A percentile compares a stretch with the other conserved stretches of the same genome.
Evolutionary conservation across 2,797 vertebrate genomes (phyloP).

Genomic region (Peromyscus eremicus): DNA sequence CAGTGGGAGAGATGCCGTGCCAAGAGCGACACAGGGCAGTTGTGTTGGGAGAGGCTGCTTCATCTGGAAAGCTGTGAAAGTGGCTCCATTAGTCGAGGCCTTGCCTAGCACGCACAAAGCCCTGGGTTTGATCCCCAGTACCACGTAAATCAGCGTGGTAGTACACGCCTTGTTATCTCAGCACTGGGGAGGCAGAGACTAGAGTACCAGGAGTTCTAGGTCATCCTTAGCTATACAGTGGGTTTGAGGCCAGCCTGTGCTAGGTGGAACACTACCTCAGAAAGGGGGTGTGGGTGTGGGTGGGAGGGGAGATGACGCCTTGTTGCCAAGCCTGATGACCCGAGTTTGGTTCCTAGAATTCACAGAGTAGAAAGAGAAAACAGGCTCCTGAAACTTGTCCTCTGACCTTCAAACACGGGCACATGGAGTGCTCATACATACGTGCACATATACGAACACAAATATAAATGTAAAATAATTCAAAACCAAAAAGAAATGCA

Average conservation of each 20-base stretch:
- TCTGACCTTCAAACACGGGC: not conserved
- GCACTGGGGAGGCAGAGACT: not conserved
- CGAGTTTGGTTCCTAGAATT: not conserved
- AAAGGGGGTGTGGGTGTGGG: no score
- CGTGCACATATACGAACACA: not conserved
- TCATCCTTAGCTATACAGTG: not conserved
- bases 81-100: not conserved
- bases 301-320: no score
- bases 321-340: no score
- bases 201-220: not conserved
- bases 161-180: not conserved
- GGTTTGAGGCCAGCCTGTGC: not conserved
- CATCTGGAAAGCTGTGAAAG: not conserved
- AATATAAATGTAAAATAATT: not conserved
- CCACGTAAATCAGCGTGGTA: no score
- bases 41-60: not conserved
- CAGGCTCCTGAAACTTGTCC: not conserved
- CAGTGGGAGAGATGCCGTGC: not conserved
- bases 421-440: not conserved
- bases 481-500: not conserved
- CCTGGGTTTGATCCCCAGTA: not conserved
- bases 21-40: not conserved
- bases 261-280: no score
- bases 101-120: not conserved
- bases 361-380: not conserved